phyloP scores from a whole-genome alignment of 2,888 invertebrate species.

The Amblyjoppa fuscipennis region DNA sequence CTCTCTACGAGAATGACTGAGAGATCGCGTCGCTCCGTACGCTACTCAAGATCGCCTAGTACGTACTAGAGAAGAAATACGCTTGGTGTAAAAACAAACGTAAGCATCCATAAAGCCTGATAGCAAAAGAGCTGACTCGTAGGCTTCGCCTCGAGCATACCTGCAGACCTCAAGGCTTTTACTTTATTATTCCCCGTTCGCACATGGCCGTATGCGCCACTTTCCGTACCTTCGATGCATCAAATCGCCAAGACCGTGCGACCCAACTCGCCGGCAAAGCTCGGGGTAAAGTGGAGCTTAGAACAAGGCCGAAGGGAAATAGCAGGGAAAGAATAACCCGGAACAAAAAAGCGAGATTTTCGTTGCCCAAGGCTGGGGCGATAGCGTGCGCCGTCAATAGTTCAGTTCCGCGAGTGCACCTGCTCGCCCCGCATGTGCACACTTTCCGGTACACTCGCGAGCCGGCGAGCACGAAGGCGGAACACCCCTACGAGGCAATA shows the following conservation, averaged over 20 bases:
- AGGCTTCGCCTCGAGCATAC: constrained; percentile 7
- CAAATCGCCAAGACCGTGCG: constrained; percentile 1
- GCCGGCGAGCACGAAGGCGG: not conserved
- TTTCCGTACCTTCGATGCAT: constrained; percentile 16
- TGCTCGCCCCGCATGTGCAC: constrained; percentile 43
- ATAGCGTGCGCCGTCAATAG: constrained; percentile 1
- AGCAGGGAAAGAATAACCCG: not conserved
- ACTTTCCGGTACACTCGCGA: not conserved
- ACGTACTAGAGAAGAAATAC: constrained; percentile 36
- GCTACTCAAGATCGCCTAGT: not conserved
- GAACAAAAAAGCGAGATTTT: not conserved
- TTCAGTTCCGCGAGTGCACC: constrained; percentile 32
- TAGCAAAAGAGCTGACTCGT: constrained; percentile 47
- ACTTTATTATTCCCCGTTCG: constrained; percentile 18
- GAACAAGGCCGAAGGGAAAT: not conserved
- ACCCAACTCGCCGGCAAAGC: constrained; percentile 2
- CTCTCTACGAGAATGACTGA: constrained; percentile 18
- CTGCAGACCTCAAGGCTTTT: constrained; percentile 5
- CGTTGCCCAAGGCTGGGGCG: not conserved
- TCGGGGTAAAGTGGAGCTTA: not conserved
- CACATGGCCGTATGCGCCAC: constrained; percentile 1
- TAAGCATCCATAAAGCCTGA: constrained; percentile 57
- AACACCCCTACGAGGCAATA: not conserved
- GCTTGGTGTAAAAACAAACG: constrained; percentile 45
- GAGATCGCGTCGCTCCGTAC: not conserved